phyloP scores from a whole-genome alignment of 2,113 vertebrate species.

The Hyperoodon ampullatus region DNA sequence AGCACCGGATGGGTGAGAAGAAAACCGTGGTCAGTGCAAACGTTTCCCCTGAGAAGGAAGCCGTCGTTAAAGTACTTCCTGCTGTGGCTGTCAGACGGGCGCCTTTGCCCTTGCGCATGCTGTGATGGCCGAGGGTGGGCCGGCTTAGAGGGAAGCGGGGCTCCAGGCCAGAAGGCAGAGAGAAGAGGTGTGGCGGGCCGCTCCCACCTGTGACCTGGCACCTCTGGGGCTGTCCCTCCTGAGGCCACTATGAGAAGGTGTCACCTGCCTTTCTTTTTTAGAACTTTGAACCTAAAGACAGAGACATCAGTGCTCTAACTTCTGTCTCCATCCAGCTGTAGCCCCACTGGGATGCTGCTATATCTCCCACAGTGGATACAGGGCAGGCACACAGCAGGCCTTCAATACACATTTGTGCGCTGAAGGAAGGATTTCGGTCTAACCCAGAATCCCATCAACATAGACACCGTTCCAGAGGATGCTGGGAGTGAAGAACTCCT shows the following conservation, averaged over 20 bases:
- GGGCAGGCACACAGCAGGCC: fast-evolving
- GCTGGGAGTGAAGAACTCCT: not conserved
- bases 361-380: not conserved
- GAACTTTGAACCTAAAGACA: not conserved
- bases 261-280: not conserved
- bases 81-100: too few species aligned
- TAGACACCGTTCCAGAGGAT: not conserved
- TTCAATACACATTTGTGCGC: not conserved
- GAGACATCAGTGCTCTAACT: fast-evolving
- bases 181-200: not conserved
- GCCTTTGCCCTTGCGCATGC: too few species aligned
- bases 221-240: not conserved
- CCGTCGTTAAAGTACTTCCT: too few species aligned
- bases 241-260: not conserved
- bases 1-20: not conserved
- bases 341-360: not conserved
- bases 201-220: not conserved
- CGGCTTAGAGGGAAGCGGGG: fast-evolving
- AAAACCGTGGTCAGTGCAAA: not conserved
- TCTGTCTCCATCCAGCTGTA: not conserved
- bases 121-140: not conserved
- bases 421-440: not conserved
- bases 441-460: not conserved
- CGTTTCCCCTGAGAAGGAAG: not conserved
- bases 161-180: not conserved